Conservation (phyloP, 2,888 invertebrate genomes). For the Nomada fabriciana region DNA sequence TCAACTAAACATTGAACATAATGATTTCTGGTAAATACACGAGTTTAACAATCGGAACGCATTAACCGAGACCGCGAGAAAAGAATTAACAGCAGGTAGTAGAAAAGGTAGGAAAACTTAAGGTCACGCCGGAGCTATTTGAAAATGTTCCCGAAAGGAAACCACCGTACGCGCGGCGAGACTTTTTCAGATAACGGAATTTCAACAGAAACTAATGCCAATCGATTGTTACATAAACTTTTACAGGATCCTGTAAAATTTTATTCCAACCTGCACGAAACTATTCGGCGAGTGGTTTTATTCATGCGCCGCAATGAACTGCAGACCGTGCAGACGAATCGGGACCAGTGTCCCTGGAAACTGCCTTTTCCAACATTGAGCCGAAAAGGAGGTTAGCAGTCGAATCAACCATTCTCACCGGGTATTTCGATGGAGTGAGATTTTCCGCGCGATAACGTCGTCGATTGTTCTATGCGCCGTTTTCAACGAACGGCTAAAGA, state of each 20-base stretch:
- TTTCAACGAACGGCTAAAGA: constrained; percentile 35
- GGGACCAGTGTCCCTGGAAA: constrained; percentile 10
- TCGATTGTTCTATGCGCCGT: constrained; percentile 63
- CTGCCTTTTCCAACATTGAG: constrained; percentile 35
- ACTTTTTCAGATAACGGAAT: neutral
- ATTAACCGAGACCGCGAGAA: too few relatives aligned
- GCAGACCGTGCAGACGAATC: constrained; percentile 38
- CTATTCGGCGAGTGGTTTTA: constrained; percentile 46
- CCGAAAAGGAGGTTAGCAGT: constrained; percentile 45
- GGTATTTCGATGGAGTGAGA: constrained; percentile 60
- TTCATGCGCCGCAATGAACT: constrained; percentile 48
- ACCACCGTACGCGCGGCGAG: neutral
- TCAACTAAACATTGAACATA: neutral
- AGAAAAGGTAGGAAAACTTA: neutral
- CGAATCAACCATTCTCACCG: constrained; percentile 54
- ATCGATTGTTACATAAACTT: constrained; percentile 49
- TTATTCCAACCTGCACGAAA: constrained; percentile 39
- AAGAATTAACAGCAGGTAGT: neutral
- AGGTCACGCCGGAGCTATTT: too few relatives aligned
- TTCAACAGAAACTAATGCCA: neutral
- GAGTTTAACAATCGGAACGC: too few relatives aligned
- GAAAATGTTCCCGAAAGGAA: neutral
- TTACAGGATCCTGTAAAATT: constrained; percentile 49
- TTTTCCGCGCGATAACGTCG: constrained; percentile 59
- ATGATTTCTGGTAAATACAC: too few relatives aligned